phyloP scores from a whole-genome alignment of 1,140 invertebrate species.

The Formica selysi region DNA sequence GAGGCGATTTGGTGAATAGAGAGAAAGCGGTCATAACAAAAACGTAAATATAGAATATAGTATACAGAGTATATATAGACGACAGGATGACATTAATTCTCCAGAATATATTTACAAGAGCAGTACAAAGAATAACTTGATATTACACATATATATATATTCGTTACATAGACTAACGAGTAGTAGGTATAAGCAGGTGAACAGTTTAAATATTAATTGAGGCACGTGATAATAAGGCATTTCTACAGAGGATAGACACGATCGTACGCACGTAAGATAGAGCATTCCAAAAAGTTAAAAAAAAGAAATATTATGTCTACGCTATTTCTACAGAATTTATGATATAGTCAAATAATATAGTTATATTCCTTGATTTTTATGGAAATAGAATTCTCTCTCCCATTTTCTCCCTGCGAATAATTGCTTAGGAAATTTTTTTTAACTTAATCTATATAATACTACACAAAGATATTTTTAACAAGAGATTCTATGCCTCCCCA shows the following conservation, averaged over 20 bases:
- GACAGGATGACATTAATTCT: conserved; percentile 78
- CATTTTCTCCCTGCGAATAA: conserved; percentile 5
- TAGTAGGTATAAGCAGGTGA: conserved; percentile 79
- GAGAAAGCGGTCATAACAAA: neutral
- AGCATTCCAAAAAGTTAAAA: conserved; percentile 1
- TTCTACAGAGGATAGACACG: conserved; percentile 80
- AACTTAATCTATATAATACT: neutral
- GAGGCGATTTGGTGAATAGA: conserved; percentile 1
- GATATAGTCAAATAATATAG: neutral
- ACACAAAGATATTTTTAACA: neutral
- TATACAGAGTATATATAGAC: conserved; percentile 60
- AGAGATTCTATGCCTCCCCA: no score
- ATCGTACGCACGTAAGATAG: conserved; percentile 74
- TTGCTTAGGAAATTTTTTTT: neutral
- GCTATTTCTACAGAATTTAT: neutral
- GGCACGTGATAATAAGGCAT: conserved; percentile 83
- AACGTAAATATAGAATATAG: conserved; percentile 22
- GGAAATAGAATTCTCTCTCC: neutral
- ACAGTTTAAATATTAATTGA: conserved; percentile 82
- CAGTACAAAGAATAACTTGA: conserved; percentile 83
- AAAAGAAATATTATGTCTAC: neutral
- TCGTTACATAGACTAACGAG: conserved; percentile 78
- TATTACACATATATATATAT: conserved; percentile 80
- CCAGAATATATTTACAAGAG: conserved; percentile 83
- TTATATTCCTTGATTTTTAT: neutral